Conservation (phyloP, 1,140 invertebrate genomes). For the Drosophila varians region DNA sequence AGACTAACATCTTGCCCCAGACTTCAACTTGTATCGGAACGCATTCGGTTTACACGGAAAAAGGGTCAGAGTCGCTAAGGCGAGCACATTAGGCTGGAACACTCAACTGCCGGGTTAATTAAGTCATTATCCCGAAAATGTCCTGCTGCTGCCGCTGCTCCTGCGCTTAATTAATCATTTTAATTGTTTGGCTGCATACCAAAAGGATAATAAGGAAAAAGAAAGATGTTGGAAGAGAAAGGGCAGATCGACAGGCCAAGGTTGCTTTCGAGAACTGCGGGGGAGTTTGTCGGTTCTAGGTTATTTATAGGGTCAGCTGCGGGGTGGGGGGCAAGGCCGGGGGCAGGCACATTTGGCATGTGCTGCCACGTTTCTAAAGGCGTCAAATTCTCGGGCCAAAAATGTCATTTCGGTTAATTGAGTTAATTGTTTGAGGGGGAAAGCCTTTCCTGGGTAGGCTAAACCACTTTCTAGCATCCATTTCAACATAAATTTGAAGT, state of each 20-base stretch:
- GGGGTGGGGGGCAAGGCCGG: conserved; percentile 15
- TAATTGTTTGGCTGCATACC: conserved; percentile 57
- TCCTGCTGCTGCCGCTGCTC: conserved; percentile 59
- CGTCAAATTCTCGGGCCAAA: conserved; percentile 34
- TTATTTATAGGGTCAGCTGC: conserved; percentile 65
- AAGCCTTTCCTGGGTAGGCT: neutral
- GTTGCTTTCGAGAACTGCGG: conserved; percentile 30
- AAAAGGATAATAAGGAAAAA: conserved; percentile 20
- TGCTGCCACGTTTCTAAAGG: conserved; percentile 35
- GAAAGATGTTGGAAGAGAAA: conserved; percentile 7
- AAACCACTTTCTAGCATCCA: conserved; percentile 21
- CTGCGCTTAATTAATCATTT: conserved; percentile 75
- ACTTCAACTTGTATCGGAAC: conserved; percentile 3
- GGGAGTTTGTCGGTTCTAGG: conserved; percentile 13
- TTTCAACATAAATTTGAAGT: conserved; percentile 7
- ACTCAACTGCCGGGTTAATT: conserved; percentile 65
- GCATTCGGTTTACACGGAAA: conserved; percentile 56
- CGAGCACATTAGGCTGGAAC: conserved; percentile 72
- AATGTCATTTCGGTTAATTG: conserved; percentile 28
- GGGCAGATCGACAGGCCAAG: conserved; percentile 37
- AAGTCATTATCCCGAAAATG: conserved; percentile 77
- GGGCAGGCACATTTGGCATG: conserved; percentile 52
- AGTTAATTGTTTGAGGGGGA: conserved; percentile 30
- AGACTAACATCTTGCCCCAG: conserved; percentile 59
- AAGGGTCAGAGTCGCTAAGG: conserved; percentile 78